A percentile compares a stretch with the other conserved stretches of the same genome.
These are phyloP conservation scores for Charaxes varanes DNA, from an alignment of 1,140 invertebrate species.

Conservation along the genomic window DNA sequence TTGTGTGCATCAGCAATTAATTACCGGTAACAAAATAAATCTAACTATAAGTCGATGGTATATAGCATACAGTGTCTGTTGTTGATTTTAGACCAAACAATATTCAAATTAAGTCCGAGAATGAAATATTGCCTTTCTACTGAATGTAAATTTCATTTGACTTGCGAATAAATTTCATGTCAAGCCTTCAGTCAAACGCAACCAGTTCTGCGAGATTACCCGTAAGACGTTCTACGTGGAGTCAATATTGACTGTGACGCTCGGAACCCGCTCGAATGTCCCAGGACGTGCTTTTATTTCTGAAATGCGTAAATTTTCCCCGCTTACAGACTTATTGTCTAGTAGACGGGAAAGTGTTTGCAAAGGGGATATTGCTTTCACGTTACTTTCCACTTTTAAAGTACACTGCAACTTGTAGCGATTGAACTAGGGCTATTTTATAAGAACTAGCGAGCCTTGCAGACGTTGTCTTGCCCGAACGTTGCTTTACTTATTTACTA, in stretches of 20 bases:
- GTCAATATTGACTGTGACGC: constrained; percentile 21
- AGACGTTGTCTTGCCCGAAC: too few species aligned
- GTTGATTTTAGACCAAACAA: too few species aligned
- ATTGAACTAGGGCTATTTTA: too few species aligned
- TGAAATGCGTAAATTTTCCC: constrained; percentile 30
- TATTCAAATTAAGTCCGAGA: not conserved
- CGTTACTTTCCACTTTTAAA: too few species aligned
- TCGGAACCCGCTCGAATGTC: constrained; percentile 10
- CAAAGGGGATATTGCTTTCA: constrained; percentile 39
- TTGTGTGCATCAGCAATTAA: too few species aligned
- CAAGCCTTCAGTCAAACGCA: constrained; percentile 22
- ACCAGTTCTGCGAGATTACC: constrained; percentile 24
- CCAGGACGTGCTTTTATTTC: constrained; percentile 18
- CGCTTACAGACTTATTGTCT: constrained; percentile 39
- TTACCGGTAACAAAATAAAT: too few species aligned
- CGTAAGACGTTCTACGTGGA: constrained; percentile 14
- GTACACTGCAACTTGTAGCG: too few species aligned
- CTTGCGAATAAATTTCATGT: constrained; percentile 22
- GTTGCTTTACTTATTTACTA: too few species aligned
- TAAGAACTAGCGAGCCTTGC: too few species aligned
- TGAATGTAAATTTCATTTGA: constrained; percentile 18
- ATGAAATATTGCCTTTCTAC: constrained; percentile 14
- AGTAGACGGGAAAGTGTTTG: constrained; percentile 40
- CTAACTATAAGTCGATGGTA: too few species aligned
- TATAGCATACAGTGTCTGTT: too few species aligned